Evolutionary conservation across 2,888 invertebrate genomes (phyloP), one percentile per base, ranked within the genome.

Genomic region (Hirtodrosophila histrioides): DNA sequence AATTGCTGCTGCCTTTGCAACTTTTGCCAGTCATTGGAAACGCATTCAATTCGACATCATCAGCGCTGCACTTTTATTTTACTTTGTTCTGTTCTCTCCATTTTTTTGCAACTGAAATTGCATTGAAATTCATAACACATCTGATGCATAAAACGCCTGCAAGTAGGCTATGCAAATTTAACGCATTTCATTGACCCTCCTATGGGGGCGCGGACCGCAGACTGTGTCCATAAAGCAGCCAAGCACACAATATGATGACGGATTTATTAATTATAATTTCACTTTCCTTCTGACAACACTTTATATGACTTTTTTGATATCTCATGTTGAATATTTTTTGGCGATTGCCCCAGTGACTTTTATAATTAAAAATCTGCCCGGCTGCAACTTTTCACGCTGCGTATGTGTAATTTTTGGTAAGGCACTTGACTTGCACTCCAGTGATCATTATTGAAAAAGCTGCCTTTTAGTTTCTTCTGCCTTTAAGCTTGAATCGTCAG

Each of bases 41-140:
- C 69, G 63, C 79, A 75, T 64, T 66, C 65, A 67, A 69, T 84
- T 65, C 58, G 60, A 46, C 63, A 53, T 45, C 57, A 53, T 62
- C 67, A 48, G 60, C 65, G 51, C 27, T 36, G 37, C 36, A 33
- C 29, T 54, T 56, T 61, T 61, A 9, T 39, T 36, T 44, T 24
- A 29, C 36, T 56, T 33, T 36, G 17, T 36, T 23, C 55, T 41
- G 41, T 9, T 56, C 58, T 69, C 35, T 7, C 17, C 17, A 17
- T 17, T 29, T 45, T 27, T 23, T 55, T 50, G 51, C 17, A 49
- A 33, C 35, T 39, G 58, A 55, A 63, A 68, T 64, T 72, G 61
- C 86, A 82, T 87, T 82, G 77, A 87, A 87, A 82, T 82, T 82
- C 82, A 82, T 88, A 82, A 86, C 88, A 82, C 82, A 82, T 88